Percentiles rank a stretch among this genome's conserved stretches.
phyloP scores from a whole-genome alignment of 1,140 invertebrate species.

The Neodiprion pinetum region DNA sequence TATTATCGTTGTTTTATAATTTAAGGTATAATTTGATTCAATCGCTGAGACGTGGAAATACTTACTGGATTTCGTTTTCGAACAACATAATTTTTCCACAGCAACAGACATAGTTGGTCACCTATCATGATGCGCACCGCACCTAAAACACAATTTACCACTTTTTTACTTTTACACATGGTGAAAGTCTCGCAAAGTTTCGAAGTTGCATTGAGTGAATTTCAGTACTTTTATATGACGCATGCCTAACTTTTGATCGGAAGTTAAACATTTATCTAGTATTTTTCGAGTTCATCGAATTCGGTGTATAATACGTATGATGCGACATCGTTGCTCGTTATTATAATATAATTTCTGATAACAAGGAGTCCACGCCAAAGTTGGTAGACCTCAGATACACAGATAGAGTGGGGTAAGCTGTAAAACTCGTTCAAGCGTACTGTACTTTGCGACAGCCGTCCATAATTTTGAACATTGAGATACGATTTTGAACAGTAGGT shows the following conservation, averaged over 20 bases:
- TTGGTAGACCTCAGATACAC: no score
- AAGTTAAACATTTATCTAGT: conserved; percentile 12
- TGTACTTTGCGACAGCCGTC: no score
- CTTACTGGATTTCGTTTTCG: conserved; percentile 65
- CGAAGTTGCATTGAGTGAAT: not conserved
- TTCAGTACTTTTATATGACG: not conserved
- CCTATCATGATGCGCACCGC: conserved; percentile 38
- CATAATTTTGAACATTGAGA: no score
- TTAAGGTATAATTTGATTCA: not conserved
- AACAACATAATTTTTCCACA: conserved; percentile 69
- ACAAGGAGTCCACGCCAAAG: no score
- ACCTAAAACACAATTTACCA: not conserved
- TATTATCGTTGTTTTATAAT: not conserved
- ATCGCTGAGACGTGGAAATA: conserved; percentile 1
- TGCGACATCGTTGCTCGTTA: not conserved
- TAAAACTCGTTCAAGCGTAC: no score
- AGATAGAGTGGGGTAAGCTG: no score
- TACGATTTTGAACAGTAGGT: no score
- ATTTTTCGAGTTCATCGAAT: not conserved
- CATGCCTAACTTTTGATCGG: not conserved
- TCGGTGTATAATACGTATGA: not conserved
- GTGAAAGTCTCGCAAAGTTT: not conserved
- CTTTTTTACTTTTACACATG: not conserved
- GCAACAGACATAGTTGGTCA: conserved; percentile 64
- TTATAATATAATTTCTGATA: no score